Conservation (phyloP, 2,113 vertebrate genomes). For the Dipodomys spectabilis region DNA sequence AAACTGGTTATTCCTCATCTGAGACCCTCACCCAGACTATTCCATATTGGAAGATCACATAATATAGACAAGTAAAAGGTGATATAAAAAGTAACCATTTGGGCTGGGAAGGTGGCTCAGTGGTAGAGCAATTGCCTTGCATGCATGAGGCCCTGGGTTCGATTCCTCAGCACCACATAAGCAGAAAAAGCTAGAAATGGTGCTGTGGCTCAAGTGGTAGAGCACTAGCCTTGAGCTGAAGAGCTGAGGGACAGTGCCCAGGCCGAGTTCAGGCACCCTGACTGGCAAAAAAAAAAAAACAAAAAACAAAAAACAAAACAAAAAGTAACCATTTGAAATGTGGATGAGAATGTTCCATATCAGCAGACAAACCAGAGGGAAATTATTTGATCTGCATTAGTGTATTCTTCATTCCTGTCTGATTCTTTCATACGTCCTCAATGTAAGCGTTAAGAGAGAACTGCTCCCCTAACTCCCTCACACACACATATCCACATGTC, state of each 20-base stretch:
- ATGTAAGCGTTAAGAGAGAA: neutral
- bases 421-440: neutral
- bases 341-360: neutral
- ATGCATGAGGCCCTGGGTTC: no score
- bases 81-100: neutral
- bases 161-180: no score
- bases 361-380: neutral
- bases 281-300: no score
- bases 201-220: no score
- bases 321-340: neutral
- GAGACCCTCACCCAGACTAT: neutral
- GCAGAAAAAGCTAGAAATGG: no score
- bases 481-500: accelerated
- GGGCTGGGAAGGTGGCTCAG: no score
- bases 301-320: no score
- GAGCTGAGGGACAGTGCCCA: no score
- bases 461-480: neutral
- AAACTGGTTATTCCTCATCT: neutral
- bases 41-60: neutral
- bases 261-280: no score
- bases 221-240: no score
- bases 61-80: neutral
- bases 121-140: no score
- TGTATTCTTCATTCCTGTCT: neutral
- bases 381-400: neutral